Conservation (phyloP, 2,797 vertebrate species). For the Paratrypauchen microcephalus region DNA sequence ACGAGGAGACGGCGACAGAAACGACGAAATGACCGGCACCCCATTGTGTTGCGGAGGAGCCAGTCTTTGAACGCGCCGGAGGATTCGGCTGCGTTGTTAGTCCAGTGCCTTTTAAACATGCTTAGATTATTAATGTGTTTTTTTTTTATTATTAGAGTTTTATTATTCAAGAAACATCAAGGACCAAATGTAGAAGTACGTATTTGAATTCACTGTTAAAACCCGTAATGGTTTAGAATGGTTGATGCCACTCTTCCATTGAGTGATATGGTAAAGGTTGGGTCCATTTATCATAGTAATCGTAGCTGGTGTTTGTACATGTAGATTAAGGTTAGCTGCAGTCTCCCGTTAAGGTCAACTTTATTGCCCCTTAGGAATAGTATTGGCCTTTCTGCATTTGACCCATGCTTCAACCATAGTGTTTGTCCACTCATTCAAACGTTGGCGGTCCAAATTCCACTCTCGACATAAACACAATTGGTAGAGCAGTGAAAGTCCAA, state of each 20-base stretch:
- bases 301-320: neutral
- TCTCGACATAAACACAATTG: too few species aligned
- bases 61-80: neutral
- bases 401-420: too few species aligned
- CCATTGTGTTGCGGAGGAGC: slow-evolving; percentile 28
- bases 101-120: slow-evolving; percentile 29
- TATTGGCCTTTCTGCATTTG: too few species aligned
- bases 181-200: slow-evolving; percentile 33
- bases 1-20: slow-evolving; percentile 56
- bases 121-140: slow-evolving; percentile 31
- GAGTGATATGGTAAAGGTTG: slow-evolving; percentile 1
- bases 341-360: neutral
- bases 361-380: too few species aligned
- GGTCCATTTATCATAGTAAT: neutral
- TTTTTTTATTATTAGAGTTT: slow-evolving; percentile 23
- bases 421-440: too few species aligned
- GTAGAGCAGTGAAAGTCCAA: too few species aligned
- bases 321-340: neutral
- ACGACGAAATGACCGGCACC: slow-evolving; percentile 46
- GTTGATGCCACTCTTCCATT: slow-evolving; percentile 20
- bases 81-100: slow-evolving; percentile 20
- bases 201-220: slow-evolving; percentile 41
- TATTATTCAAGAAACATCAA: slow-evolving; percentile 36
- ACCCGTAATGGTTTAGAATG: neutral
- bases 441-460: too few species aligned